Evolutionary conservation across 2,888 invertebrate genomes (phyloP), one percentile per base, ranked within the genome.

Genomic region (Nephrotoma appendiculata): DNA sequence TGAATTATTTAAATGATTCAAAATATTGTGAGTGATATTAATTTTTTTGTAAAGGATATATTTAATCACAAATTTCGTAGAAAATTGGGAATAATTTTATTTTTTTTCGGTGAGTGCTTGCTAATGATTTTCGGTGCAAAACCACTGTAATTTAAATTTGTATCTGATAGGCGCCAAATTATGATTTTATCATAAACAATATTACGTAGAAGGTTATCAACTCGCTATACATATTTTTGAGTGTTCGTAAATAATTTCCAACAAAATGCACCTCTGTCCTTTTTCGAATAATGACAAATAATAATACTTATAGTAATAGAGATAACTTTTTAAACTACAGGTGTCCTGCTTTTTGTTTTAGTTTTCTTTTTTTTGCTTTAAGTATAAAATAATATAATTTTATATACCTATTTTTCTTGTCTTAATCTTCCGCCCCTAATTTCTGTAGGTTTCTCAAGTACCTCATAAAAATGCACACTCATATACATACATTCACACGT

Each of bases 51-150:
- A 31, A 42, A 84, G 84, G 84, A 84, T 84, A 15, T 42, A 42
- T 84, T 84, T 42, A 84, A 84, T 42, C 84, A 84, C 9, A 84
- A 84, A 84, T 84, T 84, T 84, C 84, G 84, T 84, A 41, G 84
- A 84, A 84, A 84, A 84, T 42, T 84, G 42, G 84, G 42, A 84
- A 84, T 84, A 42, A 7, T 42, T 84, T n/a, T 84, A 42, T 84
- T 12, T 84, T 42, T 42, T 15, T 84, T 84, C 12, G 84, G 84
- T 84, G 43, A 84, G 84, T 84, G 41, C 6, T 41, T 83, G 71
- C 12, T 71, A 71, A 71, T 71, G 71, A 71, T 11, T 71, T 71
- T 71, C 19, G 71, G 71, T 71, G 71, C 71, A 31, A 31, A 71
- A 83, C 83, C 83, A 41, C 83, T 41, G n/a, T 83, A 41, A 83